Evolutionary conservation across 2,888 invertebrate genomes (phyloP), one percentile per base, ranked within the genome.

Genomic region (Lampropteryx suffumata): DNA sequence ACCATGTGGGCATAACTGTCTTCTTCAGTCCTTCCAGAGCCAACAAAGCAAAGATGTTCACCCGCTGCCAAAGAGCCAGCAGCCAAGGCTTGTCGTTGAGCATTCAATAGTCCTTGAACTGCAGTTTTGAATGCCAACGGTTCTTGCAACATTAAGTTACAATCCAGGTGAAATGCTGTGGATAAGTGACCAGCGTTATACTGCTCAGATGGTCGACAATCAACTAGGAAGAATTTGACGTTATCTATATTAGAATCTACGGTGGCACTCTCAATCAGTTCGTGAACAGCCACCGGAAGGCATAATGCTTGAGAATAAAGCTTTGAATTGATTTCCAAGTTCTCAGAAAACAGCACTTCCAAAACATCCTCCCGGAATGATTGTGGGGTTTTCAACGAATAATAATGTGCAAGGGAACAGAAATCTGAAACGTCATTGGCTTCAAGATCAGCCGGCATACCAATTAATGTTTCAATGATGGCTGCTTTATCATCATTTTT

Each of bases 1-100:
- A 99, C 98, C 99, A 99, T 99, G 77, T 98, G 96, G 11, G 98
- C 97, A 76, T 98, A 98, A 67, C 96, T 96, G 80, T 99, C 98
- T 85, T 98, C 97, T 73, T 98, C 98, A 64, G 95, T 94, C 37
- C 97, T 92, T 1, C 99, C 99, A 55, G 97, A 97, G 32, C 99
- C 99, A 75, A 99, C 93, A 78, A 97, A 97, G 69, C 97, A 97
- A 57, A 99, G 92, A 79, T 97, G 97, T 76, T 97, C 94, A 59
- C 98, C 94, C 64, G 96, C 95, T 65, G 97, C 95, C 87, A 94
- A 92, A 0, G 98, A 97, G 43, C 97, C 96, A 40, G 95, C 95
- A 37, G 96, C 96, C 48, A 97, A 90, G 2, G 96, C 96, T 81
- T 96, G 97, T 53, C 94, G 93, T 79, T 99, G 98, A 7, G 98